Evolutionary conservation across 2,888 invertebrate genomes (phyloP).

Genomic region (Epirrhoe alternata): DNA sequence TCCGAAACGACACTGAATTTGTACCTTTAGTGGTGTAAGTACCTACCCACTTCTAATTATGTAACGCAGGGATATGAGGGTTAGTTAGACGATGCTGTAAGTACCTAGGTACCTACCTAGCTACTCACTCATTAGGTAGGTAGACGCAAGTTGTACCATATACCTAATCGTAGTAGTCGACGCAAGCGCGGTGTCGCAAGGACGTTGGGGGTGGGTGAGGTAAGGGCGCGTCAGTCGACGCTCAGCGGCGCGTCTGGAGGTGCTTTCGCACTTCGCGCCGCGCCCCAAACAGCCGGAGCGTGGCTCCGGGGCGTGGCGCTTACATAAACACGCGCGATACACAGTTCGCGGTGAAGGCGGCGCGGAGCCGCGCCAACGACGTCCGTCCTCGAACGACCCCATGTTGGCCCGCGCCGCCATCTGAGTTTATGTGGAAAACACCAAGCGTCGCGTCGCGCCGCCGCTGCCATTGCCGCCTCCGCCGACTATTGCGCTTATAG

Average conservation of each 20-base stretch:
- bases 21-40: no score
- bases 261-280: slow-evolving; percentile 80
- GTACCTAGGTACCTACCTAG: no score
- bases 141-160: slow-evolving; percentile 43
- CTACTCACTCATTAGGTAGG: no score
- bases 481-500: slow-evolving; percentile 79
- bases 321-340: slow-evolving; percentile 83
- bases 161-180: slow-evolving; percentile 49
- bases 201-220: slow-evolving; percentile 58
- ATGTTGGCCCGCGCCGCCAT: slow-evolving; percentile 79
- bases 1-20: no score
- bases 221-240: slow-evolving; percentile 79
- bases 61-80: no score
- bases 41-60: no score
- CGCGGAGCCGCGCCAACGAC: slow-evolving; percentile 76
- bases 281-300: slow-evolving; percentile 81
- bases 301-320: slow-evolving; percentile 85
- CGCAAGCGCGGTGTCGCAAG: slow-evolving; percentile 70
- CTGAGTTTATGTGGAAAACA: slow-evolving; percentile 74
- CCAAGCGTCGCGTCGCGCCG: slow-evolving; percentile 69
- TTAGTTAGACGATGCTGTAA: no score
- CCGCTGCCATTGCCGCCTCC: slow-evolving; percentile 75
- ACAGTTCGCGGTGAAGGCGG: slow-evolving; percentile 68
- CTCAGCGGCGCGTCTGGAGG: slow-evolving; percentile 82
- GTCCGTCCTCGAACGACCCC: slow-evolving; percentile 79